Evolutionary conservation across 1,140 invertebrate genomes (phyloP), one percentile per base, ranked within the genome.

Genomic region (Hesperophylax magnus): DNA sequence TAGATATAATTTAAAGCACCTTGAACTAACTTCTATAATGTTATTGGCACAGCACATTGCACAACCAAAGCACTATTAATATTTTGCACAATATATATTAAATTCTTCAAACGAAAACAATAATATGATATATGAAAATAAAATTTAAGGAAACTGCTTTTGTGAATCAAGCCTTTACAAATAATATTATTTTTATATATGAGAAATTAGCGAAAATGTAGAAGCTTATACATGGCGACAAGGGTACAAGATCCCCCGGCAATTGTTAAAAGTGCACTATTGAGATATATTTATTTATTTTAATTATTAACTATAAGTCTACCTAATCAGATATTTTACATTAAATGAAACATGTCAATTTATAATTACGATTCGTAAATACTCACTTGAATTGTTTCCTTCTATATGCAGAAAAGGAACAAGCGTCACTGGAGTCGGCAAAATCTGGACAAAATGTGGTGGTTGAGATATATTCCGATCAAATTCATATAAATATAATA

Each of bases 171-270:
- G 74, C 75, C 63, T 81, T 77, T 54, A 60, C 6, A 81, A 52
- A 72, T 72, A 72, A 81, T 72, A 78, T 72, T 77, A 81, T 78
- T 60, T 71, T 56, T 27, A 54, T 76, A 81, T 69, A 63, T 18
- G 31, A 24, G 58, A 71, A 39, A 56, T 80, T 80, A 78, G 76
- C 79, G 82, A 84, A 84, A 84, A 84, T 84, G 82, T 84, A 84
- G 82, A 81, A 78, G 82, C 82, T 84, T 84, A 84, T 71, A 81
- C 82, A 84, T 84, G 82, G 82, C 82, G 53, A 84, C 78, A 84
- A 84, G 83, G 83, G 83, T 84, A 84, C 78, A 84, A 82, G 83
- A 84, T 84, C 83, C 80, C 83, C 83, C 83, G 79, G 83, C 83
- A 84, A 82, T 82, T 84, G 83, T 84, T 84, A 84, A 82, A 80